Base-by-base conservation (phyloP, 2,113 vertebrate genomes). In the Caracal caracal region DNA sequence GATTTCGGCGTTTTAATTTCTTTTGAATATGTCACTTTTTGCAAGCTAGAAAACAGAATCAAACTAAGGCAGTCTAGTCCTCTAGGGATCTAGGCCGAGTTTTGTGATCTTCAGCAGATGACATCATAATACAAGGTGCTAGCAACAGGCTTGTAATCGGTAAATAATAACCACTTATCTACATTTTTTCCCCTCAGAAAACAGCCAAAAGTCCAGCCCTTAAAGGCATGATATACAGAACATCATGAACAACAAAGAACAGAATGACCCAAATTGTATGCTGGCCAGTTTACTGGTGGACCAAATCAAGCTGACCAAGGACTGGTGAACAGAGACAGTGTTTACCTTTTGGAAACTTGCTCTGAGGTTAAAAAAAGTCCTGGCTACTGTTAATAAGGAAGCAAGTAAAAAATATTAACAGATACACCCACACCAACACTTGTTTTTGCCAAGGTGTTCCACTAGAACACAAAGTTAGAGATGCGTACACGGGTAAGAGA, bases 1-100 rank as follows among this genome's bases (percentile, higher is more conserved):
- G 73, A 79, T 89, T 79, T 76, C 83, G 28, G 70, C 19, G 63
- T 82, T 92, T 94, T 96, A 93, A 75, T 89, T 70, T 89, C 47
- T 96, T 89, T 76, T 26, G 28, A 89, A 53, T 86, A 65, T 56
- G 24, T 78, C 70, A 80, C 28, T 20, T 76, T 76, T 93, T 85
- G 40, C 22, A 96, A 95, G 70, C 40, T 49, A 49, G 35, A 59
- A 80, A 93, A 70, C 37, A 91, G 24, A 87, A 89, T 86, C 63
- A 76, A 47, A 53, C 33, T 40, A 89, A 88, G 33, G 33, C 37
- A 53, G 65, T 49, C 28, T 37, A 86, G 30, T 88, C 20, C 24
- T 81, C 24, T n/a, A 94, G 33, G 6, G 43, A 88, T 49, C 35
- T 7, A 71, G 19, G 61, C n/a, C 11, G 51, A 93, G 20, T 81